phyloP scores from a whole-genome alignment of 2,888 invertebrate species.

The Drosophila buzzatii region DNA sequence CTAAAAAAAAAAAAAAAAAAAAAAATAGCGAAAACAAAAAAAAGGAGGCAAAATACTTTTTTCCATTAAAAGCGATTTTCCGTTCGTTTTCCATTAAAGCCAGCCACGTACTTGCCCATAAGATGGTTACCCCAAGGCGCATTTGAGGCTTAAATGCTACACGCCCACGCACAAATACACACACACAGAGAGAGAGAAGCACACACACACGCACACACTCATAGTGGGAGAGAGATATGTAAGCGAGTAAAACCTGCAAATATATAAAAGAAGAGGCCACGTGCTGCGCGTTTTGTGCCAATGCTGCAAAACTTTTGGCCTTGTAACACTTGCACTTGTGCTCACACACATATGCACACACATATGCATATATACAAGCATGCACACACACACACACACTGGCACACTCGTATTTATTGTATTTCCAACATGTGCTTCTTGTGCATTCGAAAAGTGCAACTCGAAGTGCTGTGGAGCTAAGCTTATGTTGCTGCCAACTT shows the following conservation, averaged over 20 bases:
- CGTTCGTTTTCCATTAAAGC: constrained; percentile 78
- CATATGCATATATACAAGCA: neutral
- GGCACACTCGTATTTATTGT: constrained; percentile 62
- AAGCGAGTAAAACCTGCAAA: constrained; percentile 60
- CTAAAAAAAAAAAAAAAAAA: constrained; percentile 1
- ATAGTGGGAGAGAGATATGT: constrained; percentile 44
- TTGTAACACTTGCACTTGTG: constrained; percentile 76
- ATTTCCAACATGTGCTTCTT: constrained; percentile 61
- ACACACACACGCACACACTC: constrained; percentile 19
- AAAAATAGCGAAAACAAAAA: too few relatives aligned
- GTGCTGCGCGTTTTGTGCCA: constrained; percentile 76
- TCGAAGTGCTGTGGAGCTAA: constrained; percentile 23
- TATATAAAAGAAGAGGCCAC: constrained; percentile 77
- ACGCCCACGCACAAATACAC: constrained; percentile 57
- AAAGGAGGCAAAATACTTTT: constrained; percentile 51
- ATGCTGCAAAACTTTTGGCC: constrained; percentile 76
- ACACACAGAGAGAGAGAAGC: constrained; percentile 10
- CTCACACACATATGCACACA: constrained; percentile 29
- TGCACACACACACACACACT: neutral
- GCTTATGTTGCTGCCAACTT: constrained; percentile 54
- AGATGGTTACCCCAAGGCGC: constrained; percentile 72
- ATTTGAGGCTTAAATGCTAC: constrained; percentile 78
- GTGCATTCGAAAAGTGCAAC: constrained; percentile 38
- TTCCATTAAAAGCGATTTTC: constrained; percentile 77
- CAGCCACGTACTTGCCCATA: constrained; percentile 65